Evolutionary conservation across 2,113 vertebrate species (phyloP).

Genomic region (Noturus placidus): DNA sequence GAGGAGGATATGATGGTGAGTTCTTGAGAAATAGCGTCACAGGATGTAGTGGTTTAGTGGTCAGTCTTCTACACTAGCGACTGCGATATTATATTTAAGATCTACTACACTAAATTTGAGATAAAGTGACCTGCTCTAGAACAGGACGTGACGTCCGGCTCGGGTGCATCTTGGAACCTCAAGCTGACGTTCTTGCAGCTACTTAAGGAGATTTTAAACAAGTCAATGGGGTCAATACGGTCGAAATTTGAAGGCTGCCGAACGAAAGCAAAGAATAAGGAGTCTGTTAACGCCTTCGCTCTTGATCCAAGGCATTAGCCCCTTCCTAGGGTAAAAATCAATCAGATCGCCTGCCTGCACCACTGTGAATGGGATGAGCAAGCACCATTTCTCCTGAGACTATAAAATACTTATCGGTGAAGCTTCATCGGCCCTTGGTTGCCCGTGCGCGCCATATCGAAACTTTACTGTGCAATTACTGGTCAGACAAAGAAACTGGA

Average conservation of each 20-base stretch:
- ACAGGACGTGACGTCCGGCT: not conserved
- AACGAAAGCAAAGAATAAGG: not conserved
- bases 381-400: slow-evolving; percentile 30
- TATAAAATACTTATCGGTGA: slow-evolving; percentile 56
- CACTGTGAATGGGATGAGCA: slow-evolving; percentile 43
- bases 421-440: slow-evolving; percentile 32
- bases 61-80: not conserved
- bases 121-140: not conserved
- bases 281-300: not conserved
- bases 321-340: slow-evolving; percentile 58
- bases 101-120: no score
- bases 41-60: not conserved
- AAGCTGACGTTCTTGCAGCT: not conserved
- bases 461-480: not conserved
- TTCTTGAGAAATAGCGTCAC: not conserved
- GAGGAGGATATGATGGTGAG: not conserved
- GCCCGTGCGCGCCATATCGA: slow-evolving; percentile 16
- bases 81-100: not conserved
- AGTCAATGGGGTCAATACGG: not conserved
- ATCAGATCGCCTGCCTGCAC: slow-evolving; percentile 55
- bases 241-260: not conserved
- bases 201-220: not conserved
- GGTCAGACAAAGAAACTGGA: not conserved
- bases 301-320: slow-evolving; percentile 52
- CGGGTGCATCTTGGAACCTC: not conserved